Base-by-base conservation (phyloP, 2,113 vertebrate species). In the Hemicordylus capensis region DNA sequence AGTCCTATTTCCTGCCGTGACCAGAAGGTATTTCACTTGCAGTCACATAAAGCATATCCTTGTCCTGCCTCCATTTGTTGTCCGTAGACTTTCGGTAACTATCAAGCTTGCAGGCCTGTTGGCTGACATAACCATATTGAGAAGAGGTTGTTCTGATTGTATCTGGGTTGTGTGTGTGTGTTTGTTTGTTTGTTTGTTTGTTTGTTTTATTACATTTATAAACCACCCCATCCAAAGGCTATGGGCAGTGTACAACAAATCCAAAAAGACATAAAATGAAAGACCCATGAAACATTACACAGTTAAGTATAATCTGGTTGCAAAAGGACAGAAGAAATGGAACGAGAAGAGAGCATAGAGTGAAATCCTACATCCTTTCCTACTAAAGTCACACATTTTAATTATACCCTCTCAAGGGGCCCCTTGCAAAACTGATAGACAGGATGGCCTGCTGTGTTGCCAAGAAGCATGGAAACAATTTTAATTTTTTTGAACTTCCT, bases 401-500 rank as follows among this genome's bases (percentile, higher is more conserved):
- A 86, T 72, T 61, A 66, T 69, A 28, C 9, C 14, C 46, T 91
- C 87, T 83, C 81, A 63, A 80, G 39, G 73, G 82, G 63, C 17
- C 11, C 84, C 67, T 84, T 88, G 81, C 4, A 58, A 79, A 89
- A 81, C 34, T 10, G 28, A 76, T 86, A 54, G 58, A 78, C 56
- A 54, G 59, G 39, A 61, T 51, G 85, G 46, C 42, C 46, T 54
- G 4, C 12, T 70, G 78, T 37, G 56, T 87, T 90, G 83, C 87
- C 76, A 81, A 85, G n/a, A 12, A 88, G 61, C 31, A n/a, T 89
- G 79, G 34, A 81, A 76, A 88, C 91, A 89, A 88, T 34, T 70
- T 76, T 76, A 59, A 10, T 66, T 54, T 75, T 80, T 76, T 82
- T 51, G 26, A 72, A 69, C 77, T 59, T 85, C 24, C 34, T 87